Base-by-base conservation (phyloP, 2,888 invertebrate species). In the Lysandra bellargus region DNA sequence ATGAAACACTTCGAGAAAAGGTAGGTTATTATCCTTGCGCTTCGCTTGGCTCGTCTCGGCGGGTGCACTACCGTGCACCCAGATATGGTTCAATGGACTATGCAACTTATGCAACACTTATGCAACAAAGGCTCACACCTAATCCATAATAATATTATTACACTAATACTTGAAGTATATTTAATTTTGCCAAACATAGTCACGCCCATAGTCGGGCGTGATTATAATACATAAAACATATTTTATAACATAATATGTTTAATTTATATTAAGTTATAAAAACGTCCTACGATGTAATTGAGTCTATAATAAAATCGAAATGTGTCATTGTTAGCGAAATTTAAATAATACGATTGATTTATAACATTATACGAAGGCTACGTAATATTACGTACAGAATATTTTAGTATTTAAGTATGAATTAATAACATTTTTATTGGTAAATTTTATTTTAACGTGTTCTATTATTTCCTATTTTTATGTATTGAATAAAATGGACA, bases 181-280 rank as follows among this genome's bases (percentile, higher is more conserved):
- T 64, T 37, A 3, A 37, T 37, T 33, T 33, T 61, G 9, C 23
- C 61, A 64, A 64, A 30, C 64, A 30, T 64, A 23, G 64, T 30
- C 9, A 64, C 64, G 30, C 64, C 30, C 30, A 64, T 30, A 9
- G 64, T 30, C 64, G 30, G 64, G 64, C 64, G 64, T 64, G 64
- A 64, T 64, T 64, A 30, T 64, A 4, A 61, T 9, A 30, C 30
- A 64, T 64, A 64, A 64, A 64, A 30, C 64, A 64, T 64, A 64
- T 64, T 64, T 64, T 74, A n/a, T 74, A 74, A 75, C 44, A 49
- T 75, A 75, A 23, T 75, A 49, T 23, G n/a, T 49, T 75, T 49
- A 23, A 75, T 44, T 44, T 75, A 75, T 44, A 75, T 49, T 49
- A 75, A 23, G 75, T 49, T 75, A 75, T 75, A 49, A 75, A 75